A percentile compares a stretch with the other conserved stretches of the same genome.
phyloP scores from a whole-genome alignment of 1,140 invertebrate species.

The Cherax quadricarinatus region DNA sequence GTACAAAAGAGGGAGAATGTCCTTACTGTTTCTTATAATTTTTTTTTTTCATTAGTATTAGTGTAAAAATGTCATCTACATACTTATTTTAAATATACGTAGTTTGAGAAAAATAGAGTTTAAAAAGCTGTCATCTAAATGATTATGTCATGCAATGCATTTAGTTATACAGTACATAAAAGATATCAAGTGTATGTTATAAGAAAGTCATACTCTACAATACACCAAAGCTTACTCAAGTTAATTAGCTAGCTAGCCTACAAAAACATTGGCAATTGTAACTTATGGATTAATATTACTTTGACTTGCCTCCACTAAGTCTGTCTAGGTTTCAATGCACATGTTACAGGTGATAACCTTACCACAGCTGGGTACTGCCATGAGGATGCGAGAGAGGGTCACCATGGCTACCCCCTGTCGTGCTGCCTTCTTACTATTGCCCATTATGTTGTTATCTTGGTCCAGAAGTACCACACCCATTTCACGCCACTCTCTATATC shows the following conservation, averaged over 20 bases:
- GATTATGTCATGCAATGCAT: too few relatives aligned
- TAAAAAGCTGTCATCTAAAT: too few relatives aligned
- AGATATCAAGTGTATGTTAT: too few relatives aligned
- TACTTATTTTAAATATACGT: too few relatives aligned
- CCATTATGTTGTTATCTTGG: slow-evolving; percentile 55
- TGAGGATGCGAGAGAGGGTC: slow-evolving; percentile 80
- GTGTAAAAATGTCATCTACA: too few relatives aligned
- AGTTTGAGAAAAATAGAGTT: too few relatives aligned
- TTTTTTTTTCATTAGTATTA: too few relatives aligned
- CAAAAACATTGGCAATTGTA: background rate
- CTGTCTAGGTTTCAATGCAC: background rate
- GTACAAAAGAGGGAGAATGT: too few relatives aligned
- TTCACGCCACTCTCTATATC: slow-evolving; percentile 71
- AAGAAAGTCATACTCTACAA: too few relatives aligned
- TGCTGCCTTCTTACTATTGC: slow-evolving; percentile 75
- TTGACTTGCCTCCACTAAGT: background rate
- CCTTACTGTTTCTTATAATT: too few relatives aligned
- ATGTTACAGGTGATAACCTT: slow-evolving; percentile 31
- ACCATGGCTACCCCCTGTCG: slow-evolving; percentile 80
- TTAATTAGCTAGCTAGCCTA: background rate
- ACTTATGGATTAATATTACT: background rate
- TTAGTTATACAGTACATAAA: too few relatives aligned
- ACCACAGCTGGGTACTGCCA: slow-evolving; percentile 80
- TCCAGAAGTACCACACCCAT: slow-evolving; percentile 65
- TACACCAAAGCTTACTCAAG: too few relatives aligned